Base-by-base conservation (phyloP, 2,113 vertebrate species). In the Muscicapa adusta region DNA sequence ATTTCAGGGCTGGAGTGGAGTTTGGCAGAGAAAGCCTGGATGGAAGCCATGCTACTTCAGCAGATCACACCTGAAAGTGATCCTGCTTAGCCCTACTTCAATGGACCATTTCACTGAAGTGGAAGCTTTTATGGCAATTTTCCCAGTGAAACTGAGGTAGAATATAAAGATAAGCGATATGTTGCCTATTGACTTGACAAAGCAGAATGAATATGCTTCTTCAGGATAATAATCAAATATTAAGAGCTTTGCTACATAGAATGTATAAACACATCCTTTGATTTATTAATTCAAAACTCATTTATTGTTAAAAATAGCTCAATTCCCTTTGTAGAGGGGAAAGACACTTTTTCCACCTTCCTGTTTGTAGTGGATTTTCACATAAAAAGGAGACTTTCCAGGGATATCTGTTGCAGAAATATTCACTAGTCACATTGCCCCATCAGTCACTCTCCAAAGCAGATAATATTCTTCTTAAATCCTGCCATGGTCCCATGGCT, bases 41-140 rank as follows among this genome's bases (percentile, higher is more conserved):
- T 25, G 17, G 63, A 33, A 83, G 63, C 63, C 95, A 93, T 60
- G 42, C 47, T 62, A 45, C 82, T 92, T 85, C 88, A 95, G 79
- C 86, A 92, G 50, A 85, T 89, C 85, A 40, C 85, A 88, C 95
- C 94, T 93, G 91, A 95, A 92, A 93, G 48, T 43, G 51, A 91
- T 75, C 54, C 67, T 54, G n/a, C 72, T 85, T 79, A 90, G 78
- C 25, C 66, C 31, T 43, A 38, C 66, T 94, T 83, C 87, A 73
- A 51, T 19, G 38, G 48, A 40, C 29, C 8, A 8, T 93, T 93
- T 61, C 2, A 6, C 67, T 62, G 42, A 83, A 95, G 79, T 96
- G 85, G 90, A 91, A 93, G 82, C 18, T 91, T 94, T 83, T 45
- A 66, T 85, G 85, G 94, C 82, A 90, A 28, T 88, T 83, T 88